These are phyloP conservation scores for Eristalis tenax DNA, from an alignment of 2,888 invertebrate species.

Conservation along the genomic window DNA sequence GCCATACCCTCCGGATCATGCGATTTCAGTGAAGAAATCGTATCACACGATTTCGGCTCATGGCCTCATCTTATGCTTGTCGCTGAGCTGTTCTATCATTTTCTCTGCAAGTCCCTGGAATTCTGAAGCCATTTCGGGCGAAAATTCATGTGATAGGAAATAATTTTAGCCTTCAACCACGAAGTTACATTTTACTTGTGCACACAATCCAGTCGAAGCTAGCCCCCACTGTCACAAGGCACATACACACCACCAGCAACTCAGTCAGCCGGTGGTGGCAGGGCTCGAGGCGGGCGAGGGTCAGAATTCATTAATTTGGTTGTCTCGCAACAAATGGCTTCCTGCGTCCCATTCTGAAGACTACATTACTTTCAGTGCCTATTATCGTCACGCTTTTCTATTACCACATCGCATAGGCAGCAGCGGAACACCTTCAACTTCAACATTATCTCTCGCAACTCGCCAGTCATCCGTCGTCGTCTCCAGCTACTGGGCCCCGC, in stretches of 20 bases:
- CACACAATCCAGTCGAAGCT: neutral
- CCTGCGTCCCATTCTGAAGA: conserved; percentile 63
- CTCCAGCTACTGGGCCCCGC: neutral
- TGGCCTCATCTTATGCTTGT: no score
- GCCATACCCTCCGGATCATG: no score
- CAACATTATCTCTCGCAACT: conserved; percentile 22
- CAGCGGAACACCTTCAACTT: conserved; percentile 38
- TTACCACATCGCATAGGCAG: conserved; percentile 27
- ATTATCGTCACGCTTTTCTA: conserved; percentile 69
- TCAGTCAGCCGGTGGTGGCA: neutral
- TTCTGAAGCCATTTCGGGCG: no score
- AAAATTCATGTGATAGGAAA: no score
- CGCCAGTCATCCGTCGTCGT: neutral
- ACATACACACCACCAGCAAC: neutral
- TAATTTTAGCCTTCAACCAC: neutral
- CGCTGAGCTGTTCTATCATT: no score
- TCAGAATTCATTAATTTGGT: conserved; percentile 68
- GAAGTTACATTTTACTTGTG: neutral
- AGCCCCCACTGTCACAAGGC: neutral
- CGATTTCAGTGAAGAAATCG: no score
- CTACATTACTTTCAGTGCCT: conserved; percentile 70
- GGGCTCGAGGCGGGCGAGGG: conserved; percentile 35
- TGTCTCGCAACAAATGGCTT: conserved; percentile 68
- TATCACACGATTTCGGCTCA: no score
- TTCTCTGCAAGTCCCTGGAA: no score